A percentile compares a stretch with the other conserved stretches of the same genome.
Conservation (phyloP, 2,797 vertebrate genomes). For the Anas acuta region DNA sequence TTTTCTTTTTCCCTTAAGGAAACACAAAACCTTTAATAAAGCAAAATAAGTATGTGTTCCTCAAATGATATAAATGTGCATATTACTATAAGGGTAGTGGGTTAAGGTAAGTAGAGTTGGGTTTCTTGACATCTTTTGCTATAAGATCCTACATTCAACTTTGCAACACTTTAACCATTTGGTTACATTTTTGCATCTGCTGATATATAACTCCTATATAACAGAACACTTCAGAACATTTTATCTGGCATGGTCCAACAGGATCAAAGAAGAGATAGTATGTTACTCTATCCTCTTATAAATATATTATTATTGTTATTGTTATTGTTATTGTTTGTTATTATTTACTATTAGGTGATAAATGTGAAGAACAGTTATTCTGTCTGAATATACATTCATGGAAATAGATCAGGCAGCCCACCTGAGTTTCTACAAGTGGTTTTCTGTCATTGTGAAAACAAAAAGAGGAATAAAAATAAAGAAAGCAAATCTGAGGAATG, state of each 20-base stretch:
- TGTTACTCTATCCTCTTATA: neutral
- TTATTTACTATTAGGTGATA: neutral
- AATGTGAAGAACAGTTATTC: accelerated
- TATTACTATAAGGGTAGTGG: neutral
- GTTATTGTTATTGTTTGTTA: too few species aligned
- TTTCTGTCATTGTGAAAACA: neutral
- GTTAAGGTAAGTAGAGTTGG: neutral
- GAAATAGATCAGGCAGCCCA: accelerated
- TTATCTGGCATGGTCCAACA: neutral
- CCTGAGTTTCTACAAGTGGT: neutral
- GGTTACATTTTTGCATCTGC: neutral
- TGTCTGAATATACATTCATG: neutral
- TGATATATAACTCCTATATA: neutral
- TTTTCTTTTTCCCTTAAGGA: neutral
- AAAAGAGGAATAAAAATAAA: neutral
- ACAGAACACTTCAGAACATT: neutral
- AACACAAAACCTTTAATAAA: neutral
- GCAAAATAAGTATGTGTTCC: neutral
- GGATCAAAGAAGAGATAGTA: neutral
- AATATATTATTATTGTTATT: neutral
- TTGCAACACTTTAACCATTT: neutral
- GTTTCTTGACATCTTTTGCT: neutral
- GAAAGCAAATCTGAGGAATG: neutral
- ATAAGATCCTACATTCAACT: neutral
- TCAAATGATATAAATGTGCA: neutral